Evolutionary conservation across 2,797 vertebrate species (phyloP).

Genomic region (Diglossa cyanea): DNA sequence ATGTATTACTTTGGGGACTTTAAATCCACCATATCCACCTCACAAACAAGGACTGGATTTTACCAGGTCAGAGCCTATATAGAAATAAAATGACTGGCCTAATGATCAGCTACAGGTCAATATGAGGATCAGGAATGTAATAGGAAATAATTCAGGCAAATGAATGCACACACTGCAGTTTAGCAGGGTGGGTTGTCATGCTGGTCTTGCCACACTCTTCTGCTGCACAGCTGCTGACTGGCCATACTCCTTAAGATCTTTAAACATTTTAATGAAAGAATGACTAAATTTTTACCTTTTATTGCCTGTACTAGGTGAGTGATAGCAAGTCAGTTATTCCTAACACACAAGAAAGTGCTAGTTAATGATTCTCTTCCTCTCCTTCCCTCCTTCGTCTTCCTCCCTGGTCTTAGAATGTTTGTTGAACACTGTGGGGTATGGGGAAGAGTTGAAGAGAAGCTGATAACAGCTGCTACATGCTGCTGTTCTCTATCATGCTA

Average conservation of each 20-base stretch:
- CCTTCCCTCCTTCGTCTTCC: not conserved
- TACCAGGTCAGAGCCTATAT: not conserved
- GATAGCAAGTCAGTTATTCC: not conserved
- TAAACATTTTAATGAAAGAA: not conserved
- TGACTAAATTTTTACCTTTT: not conserved
- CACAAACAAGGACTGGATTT: not conserved
- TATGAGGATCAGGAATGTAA: not conserved
- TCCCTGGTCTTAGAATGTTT: not conserved
- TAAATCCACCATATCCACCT: not conserved
- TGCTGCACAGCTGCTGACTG: not conserved
- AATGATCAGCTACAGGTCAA: not conserved
- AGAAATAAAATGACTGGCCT: not conserved
- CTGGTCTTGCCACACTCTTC: not conserved
- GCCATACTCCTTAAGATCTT: not conserved
- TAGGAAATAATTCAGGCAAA: not conserved
- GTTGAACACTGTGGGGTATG: not conserved
- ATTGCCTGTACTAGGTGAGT: not conserved
- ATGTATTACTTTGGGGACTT: not conserved
- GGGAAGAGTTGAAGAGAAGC: not conserved
- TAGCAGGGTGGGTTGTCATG: not conserved
- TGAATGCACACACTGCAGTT: not conserved
- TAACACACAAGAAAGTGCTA: not conserved
- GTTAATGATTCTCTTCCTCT: not conserved
- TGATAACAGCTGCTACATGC: not conserved
- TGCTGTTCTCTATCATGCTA: not conserved